Percentiles rank a stretch among this genome's conserved stretches.
phyloP scores from a whole-genome alignment of 23 tunicate species.

The Botrylloides violaceus region DNA sequence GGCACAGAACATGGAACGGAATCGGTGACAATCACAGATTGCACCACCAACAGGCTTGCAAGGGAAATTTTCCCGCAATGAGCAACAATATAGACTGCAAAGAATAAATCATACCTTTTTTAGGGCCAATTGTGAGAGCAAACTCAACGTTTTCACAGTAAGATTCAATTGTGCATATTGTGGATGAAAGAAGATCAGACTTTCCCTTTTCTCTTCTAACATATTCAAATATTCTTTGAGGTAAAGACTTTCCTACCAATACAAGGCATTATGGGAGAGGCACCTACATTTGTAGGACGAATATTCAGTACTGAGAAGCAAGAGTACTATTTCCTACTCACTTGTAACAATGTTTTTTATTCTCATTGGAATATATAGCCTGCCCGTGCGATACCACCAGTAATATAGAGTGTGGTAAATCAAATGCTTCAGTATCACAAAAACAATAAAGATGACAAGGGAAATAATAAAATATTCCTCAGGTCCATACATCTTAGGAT shows the following conservation, averaged over 20 bases:
- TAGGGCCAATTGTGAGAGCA: conserved; percentile 54
- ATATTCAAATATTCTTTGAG: conserved; percentile 22
- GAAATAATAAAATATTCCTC: conserved; percentile 60
- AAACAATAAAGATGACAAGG: conserved; percentile 38
- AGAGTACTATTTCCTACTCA: conserved; percentile 5
- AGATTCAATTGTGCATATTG: conserved; percentile 21
- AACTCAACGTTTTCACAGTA: conserved; percentile 61
- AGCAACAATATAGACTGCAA: too few relatives aligned
- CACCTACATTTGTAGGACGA: not conserved
- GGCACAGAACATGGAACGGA: too few relatives aligned
- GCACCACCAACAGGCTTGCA: too few relatives aligned
- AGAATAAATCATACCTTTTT: conserved; percentile 39
- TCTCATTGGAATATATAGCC: conserved; percentile 52
- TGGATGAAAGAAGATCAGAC: not conserved
- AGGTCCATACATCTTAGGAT: conserved; percentile 52
- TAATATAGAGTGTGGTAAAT: conserved; percentile 61
- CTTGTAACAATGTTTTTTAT: conserved; percentile 48
- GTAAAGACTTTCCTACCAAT: conserved; percentile 17
- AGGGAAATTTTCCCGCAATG: too few relatives aligned
- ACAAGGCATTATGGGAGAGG: not conserved
- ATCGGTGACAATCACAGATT: too few relatives aligned
- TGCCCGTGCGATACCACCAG: conserved; percentile 80
- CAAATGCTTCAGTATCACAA: conserved; percentile 63
- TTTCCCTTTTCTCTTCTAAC: not conserved
- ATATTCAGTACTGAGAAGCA: not conserved